These are phyloP conservation scores for Caradrina clavipalpis DNA, from an alignment of 2,888 invertebrate species.

Conservation along the genomic window DNA sequence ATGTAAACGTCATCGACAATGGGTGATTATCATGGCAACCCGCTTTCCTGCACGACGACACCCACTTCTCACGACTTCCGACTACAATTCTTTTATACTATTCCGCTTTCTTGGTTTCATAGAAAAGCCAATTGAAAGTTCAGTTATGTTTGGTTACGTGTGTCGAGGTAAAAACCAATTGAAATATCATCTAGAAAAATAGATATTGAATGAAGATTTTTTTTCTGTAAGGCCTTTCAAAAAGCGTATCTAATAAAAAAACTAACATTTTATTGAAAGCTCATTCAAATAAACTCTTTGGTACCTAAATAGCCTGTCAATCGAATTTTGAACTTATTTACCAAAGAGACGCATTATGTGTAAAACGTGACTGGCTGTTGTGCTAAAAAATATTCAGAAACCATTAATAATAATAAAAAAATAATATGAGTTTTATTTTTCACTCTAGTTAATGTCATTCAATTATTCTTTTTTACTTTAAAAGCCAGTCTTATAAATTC, in stretches of 20 bases:
- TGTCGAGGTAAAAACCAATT: slow-evolving; percentile 28
- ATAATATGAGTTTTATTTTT: background rate
- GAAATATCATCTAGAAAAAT: slow-evolving; percentile 23
- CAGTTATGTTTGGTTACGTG: slow-evolving; percentile 57
- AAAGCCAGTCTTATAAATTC: background rate
- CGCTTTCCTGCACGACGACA: slow-evolving; percentile 82
- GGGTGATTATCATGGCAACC: slow-evolving; percentile 78
- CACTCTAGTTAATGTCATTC: background rate
- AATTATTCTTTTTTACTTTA: background rate
- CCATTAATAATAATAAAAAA: background rate
- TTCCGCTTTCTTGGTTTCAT: slow-evolving; percentile 82
- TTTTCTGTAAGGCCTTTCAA: background rate
- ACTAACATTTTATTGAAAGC: background rate
- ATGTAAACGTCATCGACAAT: slow-evolving; percentile 71
- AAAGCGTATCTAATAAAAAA: background rate
- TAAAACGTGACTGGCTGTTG: background rate
- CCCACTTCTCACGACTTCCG: slow-evolving; percentile 88
- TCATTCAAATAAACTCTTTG: background rate
- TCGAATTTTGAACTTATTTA: background rate
- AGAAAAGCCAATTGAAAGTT: slow-evolving; percentile 71
- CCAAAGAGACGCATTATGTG: background rate
- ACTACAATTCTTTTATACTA: slow-evolving; percentile 73
- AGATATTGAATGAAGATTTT: slow-evolving; percentile 5
- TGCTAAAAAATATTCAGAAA: background rate
- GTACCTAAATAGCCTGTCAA: background rate